These are phyloP conservation scores for Tipula lateralis DNA, from an alignment of 2,888 invertebrate genomes.

Conservation along the genomic window DNA sequence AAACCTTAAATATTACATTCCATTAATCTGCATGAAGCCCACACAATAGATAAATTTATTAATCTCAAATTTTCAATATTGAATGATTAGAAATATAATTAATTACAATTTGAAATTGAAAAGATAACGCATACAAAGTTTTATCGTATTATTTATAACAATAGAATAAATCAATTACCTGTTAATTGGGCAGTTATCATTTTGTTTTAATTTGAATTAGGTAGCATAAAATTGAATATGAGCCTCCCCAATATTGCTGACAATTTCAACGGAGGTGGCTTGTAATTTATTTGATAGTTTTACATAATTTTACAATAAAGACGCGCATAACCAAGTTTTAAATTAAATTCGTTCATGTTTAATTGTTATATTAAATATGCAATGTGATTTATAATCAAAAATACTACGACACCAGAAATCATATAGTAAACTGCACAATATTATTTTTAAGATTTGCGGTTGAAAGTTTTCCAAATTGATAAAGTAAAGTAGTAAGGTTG, in stretches of 20 bases:
- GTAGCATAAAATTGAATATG: background rate
- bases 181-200: background rate
- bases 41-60: background rate
- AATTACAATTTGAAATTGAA: background rate
- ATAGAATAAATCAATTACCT: background rate
- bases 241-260: background rate
- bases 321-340: background rate
- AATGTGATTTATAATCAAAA: background rate
- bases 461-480: background rate
- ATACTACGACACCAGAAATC: background rate
- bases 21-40: background rate
- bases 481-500: background rate
- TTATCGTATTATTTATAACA: background rate
- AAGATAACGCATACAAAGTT: background rate
- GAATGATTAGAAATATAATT: background rate
- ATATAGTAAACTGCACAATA: background rate
- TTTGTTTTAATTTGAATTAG: background rate
- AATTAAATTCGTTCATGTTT: background rate
- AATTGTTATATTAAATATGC: background rate
- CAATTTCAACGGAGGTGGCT: background rate
- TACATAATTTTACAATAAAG: background rate
- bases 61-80: background rate
- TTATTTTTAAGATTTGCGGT: background rate
- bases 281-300: background rate
- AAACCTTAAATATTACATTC: background rate